A percentile compares a stretch with the other conserved stretches of the same genome.
phyloP scores from a whole-genome alignment of 2,797 vertebrate genomes.

The Kryptolebias ocellatus region DNA sequence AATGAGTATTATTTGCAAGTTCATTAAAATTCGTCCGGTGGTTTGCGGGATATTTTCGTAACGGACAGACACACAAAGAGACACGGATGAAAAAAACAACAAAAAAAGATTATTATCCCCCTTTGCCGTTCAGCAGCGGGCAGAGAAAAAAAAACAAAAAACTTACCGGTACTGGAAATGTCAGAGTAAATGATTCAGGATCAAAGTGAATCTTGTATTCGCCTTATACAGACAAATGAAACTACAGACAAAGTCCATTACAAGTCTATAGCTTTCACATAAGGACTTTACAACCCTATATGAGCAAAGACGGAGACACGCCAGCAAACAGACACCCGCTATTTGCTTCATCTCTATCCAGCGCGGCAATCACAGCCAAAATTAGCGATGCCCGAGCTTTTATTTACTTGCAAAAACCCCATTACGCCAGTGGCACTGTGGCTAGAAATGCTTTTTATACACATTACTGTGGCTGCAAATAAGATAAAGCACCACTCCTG shows the following conservation, averaged over 20 bases:
- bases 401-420: constrained; percentile 72
- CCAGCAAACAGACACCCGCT: constrained; percentile 39
- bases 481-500: constrained; percentile 74
- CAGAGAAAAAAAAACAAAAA: constrained; percentile 54
- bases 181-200: constrained; percentile 45
- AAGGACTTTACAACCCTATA: constrained; percentile 10
- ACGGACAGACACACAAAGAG: too few relatives aligned
- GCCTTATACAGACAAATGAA: constrained; percentile 12
- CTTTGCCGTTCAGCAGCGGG: too few relatives aligned
- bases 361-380: constrained; percentile 48
- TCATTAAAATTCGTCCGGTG: too few relatives aligned
- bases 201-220: constrained; percentile 22
- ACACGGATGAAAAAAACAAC: too few relatives aligned
- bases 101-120: too few relatives aligned
- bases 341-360: constrained; percentile 63
- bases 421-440: constrained; percentile 66
- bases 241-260: background rate
- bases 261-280: background rate
- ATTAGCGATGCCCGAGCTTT: constrained; percentile 71
- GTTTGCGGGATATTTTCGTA: constrained; percentile 13
- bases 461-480: constrained; percentile 74
- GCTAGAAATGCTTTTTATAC: constrained; percentile 74
- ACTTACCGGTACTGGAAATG: constrained; percentile 64
- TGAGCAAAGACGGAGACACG: constrained; percentile 15
- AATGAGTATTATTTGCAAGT: too few relatives aligned